phyloP scores from a whole-genome alignment of 2,888 invertebrate species.

The Plebejus anna region DNA sequence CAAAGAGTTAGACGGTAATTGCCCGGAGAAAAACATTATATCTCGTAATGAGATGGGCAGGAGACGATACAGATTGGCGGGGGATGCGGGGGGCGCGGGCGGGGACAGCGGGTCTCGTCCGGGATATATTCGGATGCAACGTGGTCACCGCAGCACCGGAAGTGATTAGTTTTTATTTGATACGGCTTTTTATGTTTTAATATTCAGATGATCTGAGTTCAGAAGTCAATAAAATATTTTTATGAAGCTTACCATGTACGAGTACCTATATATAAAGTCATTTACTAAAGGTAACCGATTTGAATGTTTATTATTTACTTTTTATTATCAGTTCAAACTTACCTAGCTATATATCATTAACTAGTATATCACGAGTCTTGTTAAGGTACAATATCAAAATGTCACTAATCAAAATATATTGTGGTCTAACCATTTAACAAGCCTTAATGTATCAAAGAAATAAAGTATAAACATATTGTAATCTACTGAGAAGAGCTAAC shows the following conservation, averaged over 20 bases:
- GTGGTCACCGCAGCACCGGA: background rate
- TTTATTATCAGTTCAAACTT: background rate
- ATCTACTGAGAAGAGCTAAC: background rate
- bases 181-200: background rate
- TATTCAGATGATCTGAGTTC: background rate
- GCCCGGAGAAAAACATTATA: conserved; percentile 38
- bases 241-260: too few species aligned
- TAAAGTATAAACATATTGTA: background rate
- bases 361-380: too few species aligned
- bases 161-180: background rate
- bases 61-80: conserved; percentile 11
- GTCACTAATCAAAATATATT: background rate
- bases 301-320: too few species aligned
- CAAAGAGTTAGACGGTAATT: conserved; percentile 40
- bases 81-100: background rate
- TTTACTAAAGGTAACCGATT: too few species aligned
- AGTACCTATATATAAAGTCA: too few species aligned
- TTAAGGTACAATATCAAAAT: too few species aligned
- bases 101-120: background rate
- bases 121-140: background rate
- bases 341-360: background rate
- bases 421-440: background rate
- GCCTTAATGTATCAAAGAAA: background rate
- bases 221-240: background rate
- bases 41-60: conserved; percentile 33